Base-by-base conservation (phyloP, 2,888 invertebrate species). In the Callyntrura sp. region DNA sequence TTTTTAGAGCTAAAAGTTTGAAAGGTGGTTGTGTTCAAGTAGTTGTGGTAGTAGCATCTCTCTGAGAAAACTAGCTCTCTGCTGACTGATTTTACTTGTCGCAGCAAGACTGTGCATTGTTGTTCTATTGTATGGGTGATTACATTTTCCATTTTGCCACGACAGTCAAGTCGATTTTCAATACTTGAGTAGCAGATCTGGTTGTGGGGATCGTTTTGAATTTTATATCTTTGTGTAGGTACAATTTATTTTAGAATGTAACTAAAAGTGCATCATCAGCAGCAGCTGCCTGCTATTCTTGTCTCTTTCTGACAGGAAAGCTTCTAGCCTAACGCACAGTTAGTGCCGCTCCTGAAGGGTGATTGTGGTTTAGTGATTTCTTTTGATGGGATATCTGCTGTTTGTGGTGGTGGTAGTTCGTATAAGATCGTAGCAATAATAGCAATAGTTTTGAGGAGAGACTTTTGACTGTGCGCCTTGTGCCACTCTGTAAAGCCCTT, bases 311-410 rank as follows among this genome's bases (percentile, higher is more conserved):
- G 55, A 55, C 17, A 55, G 55, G 17, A 17, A 55, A 17, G 17
- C 55, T n/a, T n/a, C 55, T 35, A 35, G 35, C 35, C 35, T 35
- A 35, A 6, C 35, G 35, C 35, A 35, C 35, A 35, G 55, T 1
- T 55, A n/a, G 65, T 20, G 17, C 65, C 17, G 20, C 82, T 82
- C 60, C 62, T 62, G 43, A 62, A 82, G 51, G 83, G 83, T 83
- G 83, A 83, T 17, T 83, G 83, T 83, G 65, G 83, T 83, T 83
- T 83, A 60, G 83, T 68, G 83, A 83, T 83, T 83, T 14, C 45
- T 48, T 83, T 68, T 83, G 81, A 60, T 79, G 35, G 23, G 25
- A 14, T 25, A 17, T 35, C 62, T 62, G 62, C 9, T 62, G 62
- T 62, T 51, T 51, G 51, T 51, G 51, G 51, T 51, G 51, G 62